Percentiles rank a stretch among this genome's conserved stretches.
Conservation (phyloP, 2,113 vertebrate species). For the Amblyopsis rosae region DNA sequence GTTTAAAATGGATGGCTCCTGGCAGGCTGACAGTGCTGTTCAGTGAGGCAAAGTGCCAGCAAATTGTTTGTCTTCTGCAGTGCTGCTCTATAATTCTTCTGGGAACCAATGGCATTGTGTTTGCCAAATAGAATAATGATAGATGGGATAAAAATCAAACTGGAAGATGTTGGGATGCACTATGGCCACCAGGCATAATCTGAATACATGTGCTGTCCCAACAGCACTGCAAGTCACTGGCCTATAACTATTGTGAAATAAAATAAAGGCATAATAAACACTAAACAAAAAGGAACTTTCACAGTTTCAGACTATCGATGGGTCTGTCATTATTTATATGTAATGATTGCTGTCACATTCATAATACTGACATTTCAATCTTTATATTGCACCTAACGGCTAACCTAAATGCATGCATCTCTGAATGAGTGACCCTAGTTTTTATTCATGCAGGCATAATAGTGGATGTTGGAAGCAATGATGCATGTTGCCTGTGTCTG, state of each 20-base stretch:
- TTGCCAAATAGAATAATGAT: conserved; percentile 86
- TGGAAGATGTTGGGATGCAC: conserved; percentile 75
- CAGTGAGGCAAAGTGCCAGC: conserved; percentile 86
- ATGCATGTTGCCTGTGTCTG: conserved; percentile 39
- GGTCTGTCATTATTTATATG: neutral
- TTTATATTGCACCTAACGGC: conserved; percentile 1
- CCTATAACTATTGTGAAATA: neutral
- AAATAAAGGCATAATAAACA: too few species aligned
- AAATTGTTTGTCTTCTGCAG: conserved; percentile 87
- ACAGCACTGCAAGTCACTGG: conserved; percentile 9
- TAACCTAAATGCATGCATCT: neutral
- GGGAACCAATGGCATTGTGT: conserved; percentile 81
- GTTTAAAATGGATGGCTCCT: conserved; percentile 81
- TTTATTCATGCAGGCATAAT: conserved; percentile 11
- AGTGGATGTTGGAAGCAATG: conserved; percentile 11
- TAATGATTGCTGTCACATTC: conserved; percentile 27
- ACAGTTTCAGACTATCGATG: neutral
- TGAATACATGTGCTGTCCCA: conserved; percentile 68
- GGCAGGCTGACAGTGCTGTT: conserved; percentile 81
- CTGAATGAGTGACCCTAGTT: conserved; percentile 14
- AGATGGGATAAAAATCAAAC: conserved; percentile 81
- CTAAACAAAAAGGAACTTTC: too few species aligned
- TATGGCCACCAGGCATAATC: conserved; percentile 70
- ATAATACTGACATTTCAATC: conserved; percentile 18
- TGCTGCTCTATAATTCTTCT: conserved; percentile 83